Conservation (phyloP, 2,797 vertebrate genomes). For the Buceros bicornis region DNA sequence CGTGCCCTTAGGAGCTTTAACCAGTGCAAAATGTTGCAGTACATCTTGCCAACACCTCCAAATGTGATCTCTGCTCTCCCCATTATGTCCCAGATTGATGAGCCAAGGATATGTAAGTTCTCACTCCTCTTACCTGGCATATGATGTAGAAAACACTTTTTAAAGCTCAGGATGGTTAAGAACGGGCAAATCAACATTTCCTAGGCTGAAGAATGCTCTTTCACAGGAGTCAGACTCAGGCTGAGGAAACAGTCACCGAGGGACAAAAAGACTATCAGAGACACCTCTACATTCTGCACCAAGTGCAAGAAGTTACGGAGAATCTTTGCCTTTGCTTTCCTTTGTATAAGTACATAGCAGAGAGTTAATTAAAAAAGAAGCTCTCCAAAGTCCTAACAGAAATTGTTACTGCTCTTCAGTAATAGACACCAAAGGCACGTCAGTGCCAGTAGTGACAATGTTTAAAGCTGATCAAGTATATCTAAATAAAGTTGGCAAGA, state of each 20-base stretch:
- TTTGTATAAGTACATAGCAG: not conserved
- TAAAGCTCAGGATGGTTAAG: not conserved
- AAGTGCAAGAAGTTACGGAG: not conserved
- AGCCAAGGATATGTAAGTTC: not conserved
- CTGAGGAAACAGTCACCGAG: not conserved
- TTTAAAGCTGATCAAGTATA: not conserved
- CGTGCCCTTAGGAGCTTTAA: not conserved
- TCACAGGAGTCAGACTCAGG: not conserved
- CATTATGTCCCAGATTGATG: not conserved
- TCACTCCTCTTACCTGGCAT: not conserved
- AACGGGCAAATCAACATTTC: not conserved
- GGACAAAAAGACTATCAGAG: not conserved
- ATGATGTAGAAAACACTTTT: fast-evolving
- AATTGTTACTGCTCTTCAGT: not conserved
- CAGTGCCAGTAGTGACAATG: not conserved
- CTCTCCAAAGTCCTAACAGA: not conserved
- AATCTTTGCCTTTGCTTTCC: not conserved
- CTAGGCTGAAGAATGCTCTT: not conserved
- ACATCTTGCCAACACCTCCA: not conserved
- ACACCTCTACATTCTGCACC: not conserved
- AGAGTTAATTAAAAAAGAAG: not conserved
- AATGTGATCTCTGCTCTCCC: not conserved
- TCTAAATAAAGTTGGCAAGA: not conserved
- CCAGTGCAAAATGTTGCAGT: not conserved
- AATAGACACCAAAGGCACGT: not conserved